Conservation (phyloP, 2,113 vertebrate species). For the Nestor notabilis region DNA sequence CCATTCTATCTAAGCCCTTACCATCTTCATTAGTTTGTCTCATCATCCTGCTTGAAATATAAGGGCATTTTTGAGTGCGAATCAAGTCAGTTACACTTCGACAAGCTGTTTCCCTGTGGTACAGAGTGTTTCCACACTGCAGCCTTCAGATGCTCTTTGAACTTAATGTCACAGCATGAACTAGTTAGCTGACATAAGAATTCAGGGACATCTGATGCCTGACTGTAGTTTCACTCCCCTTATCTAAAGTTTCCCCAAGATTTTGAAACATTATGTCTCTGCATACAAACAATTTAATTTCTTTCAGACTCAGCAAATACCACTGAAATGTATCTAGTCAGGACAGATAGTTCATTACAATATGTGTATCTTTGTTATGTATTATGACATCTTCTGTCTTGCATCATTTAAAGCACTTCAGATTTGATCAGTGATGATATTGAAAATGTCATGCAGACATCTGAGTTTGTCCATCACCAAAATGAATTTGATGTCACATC, state of each 20-base stretch:
- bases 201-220: background rate
- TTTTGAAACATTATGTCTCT: background rate
- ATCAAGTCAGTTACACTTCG: background rate
- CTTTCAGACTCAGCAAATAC: background rate
- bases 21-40: background rate
- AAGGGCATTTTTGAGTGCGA: background rate
- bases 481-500: background rate
- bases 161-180: background rate
- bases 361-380: background rate
- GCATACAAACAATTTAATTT: background rate
- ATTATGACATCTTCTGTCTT: background rate
- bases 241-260: background rate
- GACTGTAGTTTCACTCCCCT: background rate
- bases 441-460: background rate
- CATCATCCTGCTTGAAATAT: background rate
- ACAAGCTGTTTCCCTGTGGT: background rate
- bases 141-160: background rate
- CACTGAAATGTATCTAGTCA: background rate
- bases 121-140: rapidly evolving
- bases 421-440: background rate
- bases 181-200: background rate
- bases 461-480: background rate
- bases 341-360: background rate
- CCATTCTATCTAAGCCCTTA: background rate
- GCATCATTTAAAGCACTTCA: background rate